phyloP scores from a whole-genome alignment of 2,888 invertebrate genomes.

The Dugesia japonica region DNA sequence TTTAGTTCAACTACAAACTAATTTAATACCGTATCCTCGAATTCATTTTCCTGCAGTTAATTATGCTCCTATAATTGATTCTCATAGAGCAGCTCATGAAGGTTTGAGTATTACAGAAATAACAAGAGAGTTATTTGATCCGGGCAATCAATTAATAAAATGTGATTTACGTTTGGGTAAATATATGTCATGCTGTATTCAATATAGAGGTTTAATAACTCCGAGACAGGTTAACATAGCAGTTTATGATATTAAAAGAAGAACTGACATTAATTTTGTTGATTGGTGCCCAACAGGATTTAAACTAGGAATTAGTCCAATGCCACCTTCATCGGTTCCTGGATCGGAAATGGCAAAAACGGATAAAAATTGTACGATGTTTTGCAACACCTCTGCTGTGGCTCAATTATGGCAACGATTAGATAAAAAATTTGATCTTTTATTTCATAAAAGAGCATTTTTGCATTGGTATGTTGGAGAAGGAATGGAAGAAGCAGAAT shows the following conservation, averaged over 20 bases:
- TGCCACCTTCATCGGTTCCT: conserved; percentile 50
- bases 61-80: conserved; percentile 50
- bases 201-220: conserved; percentile 37
- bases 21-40: conserved; percentile 48
- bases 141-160: conserved; percentile 40
- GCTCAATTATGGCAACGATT: conserved; percentile 45
- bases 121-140: conserved; percentile 41
- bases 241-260: conserved; percentile 67
- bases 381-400: conserved; percentile 50
- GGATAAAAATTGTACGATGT: conserved; percentile 49
- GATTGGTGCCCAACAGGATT: conserved; percentile 68
- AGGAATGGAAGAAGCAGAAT: conserved; percentile 59
- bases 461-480: conserved; percentile 49
- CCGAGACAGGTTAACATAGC: conserved; percentile 41
- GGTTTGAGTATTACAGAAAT: conserved; percentile 40
- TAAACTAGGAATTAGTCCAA: conserved; percentile 50
- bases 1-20: conserved; percentile 49
- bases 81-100: conserved; percentile 41
- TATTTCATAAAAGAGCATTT: conserved; percentile 40
- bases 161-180: conserved; percentile 38
- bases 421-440: conserved; percentile 42
- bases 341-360: conserved; percentile 62
- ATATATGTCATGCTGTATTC: conserved; percentile 38
- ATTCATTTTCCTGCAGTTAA: conserved; percentile 71
- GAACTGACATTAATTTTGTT: conserved; percentile 63